A percentile compares a stretch with the other conserved stretches of the same genome.
phyloP scores from a whole-genome alignment of 1,140 invertebrate species.

The Diploscapter pachys region DNA sequence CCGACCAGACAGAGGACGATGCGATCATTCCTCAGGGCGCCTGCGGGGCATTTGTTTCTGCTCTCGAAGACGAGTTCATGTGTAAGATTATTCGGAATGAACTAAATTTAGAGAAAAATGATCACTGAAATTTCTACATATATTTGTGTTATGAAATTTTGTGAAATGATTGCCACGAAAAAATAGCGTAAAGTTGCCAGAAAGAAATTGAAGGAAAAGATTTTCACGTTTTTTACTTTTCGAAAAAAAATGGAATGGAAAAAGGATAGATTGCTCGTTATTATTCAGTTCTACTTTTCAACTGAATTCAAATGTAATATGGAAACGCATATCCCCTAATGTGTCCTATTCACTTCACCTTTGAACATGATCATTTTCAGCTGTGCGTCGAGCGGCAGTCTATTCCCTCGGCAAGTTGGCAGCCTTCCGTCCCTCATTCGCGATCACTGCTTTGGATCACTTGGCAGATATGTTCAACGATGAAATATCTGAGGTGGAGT shows the following conservation, averaged over 20 bases:
- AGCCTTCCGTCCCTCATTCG: slow-evolving; percentile 77
- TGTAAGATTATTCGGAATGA: slow-evolving; percentile 63
- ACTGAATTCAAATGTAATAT: neutral
- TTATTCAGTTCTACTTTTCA: too few relatives aligned
- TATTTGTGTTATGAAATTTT: neutral
- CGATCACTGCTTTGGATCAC: slow-evolving; percentile 82
- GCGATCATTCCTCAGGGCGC: slow-evolving; percentile 83
- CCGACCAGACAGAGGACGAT: slow-evolving; percentile 68
- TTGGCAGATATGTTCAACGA: slow-evolving; percentile 99
- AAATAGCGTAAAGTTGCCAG: slow-evolving; percentile 5
- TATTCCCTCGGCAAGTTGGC: slow-evolving; percentile 88
- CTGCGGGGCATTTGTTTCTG: slow-evolving; percentile 96
- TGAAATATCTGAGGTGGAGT: slow-evolving; percentile 92
- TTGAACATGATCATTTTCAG: slow-evolving; percentile 60
- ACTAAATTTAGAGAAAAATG: too few relatives aligned
- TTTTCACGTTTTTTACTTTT: too few relatives aligned
- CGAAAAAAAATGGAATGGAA: too few relatives aligned
- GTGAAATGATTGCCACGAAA: neutral
- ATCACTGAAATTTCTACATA: too few relatives aligned
- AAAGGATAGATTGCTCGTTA: too few relatives aligned
- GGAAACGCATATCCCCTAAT: neutral
- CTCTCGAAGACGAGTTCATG: slow-evolving; percentile 93
- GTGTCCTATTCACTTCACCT: slow-evolving; percentile 34
- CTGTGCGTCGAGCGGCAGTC: slow-evolving; percentile 88
- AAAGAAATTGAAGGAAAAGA: neutral